Conservation (phyloP, 1,140 invertebrate species). For the Magallana ariakensis region DNA sequence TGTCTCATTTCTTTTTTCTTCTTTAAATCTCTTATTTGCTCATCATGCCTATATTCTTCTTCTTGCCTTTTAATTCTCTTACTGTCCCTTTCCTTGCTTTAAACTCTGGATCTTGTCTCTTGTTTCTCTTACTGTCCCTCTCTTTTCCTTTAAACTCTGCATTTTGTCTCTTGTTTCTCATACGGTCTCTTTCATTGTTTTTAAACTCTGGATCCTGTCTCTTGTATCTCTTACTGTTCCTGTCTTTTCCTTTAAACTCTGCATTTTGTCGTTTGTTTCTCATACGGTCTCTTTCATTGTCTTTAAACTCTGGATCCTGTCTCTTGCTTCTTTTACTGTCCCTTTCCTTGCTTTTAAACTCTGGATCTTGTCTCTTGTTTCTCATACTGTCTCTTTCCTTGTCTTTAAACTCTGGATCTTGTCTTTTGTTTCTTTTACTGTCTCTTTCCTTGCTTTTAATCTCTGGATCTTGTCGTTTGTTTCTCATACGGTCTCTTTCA, state of each 20-base stretch:
- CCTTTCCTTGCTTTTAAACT: no score
- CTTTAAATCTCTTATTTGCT: conserved; percentile 28
- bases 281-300: background rate
- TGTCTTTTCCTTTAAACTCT: background rate
- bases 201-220: background rate
- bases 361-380: no score
- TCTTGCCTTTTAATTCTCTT: conserved; percentile 47
- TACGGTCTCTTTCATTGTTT: background rate
- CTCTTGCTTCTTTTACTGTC: background rate
- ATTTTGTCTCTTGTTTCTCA: background rate
- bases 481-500: conserved; percentile 39
- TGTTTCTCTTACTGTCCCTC: conserved; percentile 37
- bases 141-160: background rate
- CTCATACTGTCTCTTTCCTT: background rate
- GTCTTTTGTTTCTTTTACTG: conserved; percentile 8
- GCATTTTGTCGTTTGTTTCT: background rate
- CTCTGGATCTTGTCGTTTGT: background rate
- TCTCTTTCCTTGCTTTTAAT: background rate
- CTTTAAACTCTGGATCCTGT: background rate
- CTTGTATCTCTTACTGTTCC: background rate
- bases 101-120: conserved; percentile 13
- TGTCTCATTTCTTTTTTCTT: conserved; percentile 48
- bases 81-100: conserved; percentile 34
- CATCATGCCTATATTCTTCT: conserved; percentile 22
- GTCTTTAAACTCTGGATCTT: conserved; percentile 6